A percentile compares a stretch with the other conserved stretches of the same genome.
Evolutionary conservation across 2,797 vertebrate species (phyloP).

Genomic region (Orestias chungarensis): DNA sequence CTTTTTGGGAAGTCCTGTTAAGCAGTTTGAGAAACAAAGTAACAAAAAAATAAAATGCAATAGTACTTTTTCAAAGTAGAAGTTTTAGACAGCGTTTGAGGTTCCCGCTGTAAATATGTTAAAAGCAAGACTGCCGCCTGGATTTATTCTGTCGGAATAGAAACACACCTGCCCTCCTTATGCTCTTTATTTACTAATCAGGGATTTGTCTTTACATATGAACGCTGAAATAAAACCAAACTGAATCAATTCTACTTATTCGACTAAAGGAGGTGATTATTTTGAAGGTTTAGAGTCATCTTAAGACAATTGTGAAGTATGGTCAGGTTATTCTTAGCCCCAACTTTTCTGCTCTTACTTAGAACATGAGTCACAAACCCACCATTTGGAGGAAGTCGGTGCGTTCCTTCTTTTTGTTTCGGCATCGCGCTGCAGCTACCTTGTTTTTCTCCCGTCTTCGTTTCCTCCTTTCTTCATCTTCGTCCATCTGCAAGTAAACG

Average conservation of each 20-base stretch:
- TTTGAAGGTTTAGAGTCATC: neutral
- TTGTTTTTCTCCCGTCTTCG: constrained; percentile 96
- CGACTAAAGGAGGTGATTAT: neutral
- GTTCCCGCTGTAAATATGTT: no score
- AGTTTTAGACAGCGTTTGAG: neutral
- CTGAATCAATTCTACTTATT: neutral
- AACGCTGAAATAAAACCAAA: neutral
- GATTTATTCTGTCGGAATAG: no score
- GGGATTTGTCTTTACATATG: neutral
- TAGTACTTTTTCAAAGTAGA: neutral
- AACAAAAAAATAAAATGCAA: neutral
- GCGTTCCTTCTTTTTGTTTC: constrained; percentile 97
- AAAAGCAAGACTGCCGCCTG: no score
- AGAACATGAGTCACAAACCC: constrained; percentile 56
- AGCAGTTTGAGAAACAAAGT: neutral
- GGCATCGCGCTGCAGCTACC: constrained; percentile 93
- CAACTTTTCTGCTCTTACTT: constrained; percentile 2
- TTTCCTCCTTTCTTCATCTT: constrained; percentile 93
- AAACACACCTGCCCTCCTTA: neutral
- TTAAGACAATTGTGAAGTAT: constrained; percentile 11
- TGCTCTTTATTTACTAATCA: neutral
- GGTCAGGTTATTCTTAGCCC: constrained; percentile 9
- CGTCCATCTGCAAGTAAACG: constrained; percentile 82
- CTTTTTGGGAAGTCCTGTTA: neutral
- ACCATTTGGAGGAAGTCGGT: constrained; percentile 97